phyloP scores from a whole-genome alignment of 92 coral and sea anemone genomes.

The Umimayanthus kanabou region DNA sequence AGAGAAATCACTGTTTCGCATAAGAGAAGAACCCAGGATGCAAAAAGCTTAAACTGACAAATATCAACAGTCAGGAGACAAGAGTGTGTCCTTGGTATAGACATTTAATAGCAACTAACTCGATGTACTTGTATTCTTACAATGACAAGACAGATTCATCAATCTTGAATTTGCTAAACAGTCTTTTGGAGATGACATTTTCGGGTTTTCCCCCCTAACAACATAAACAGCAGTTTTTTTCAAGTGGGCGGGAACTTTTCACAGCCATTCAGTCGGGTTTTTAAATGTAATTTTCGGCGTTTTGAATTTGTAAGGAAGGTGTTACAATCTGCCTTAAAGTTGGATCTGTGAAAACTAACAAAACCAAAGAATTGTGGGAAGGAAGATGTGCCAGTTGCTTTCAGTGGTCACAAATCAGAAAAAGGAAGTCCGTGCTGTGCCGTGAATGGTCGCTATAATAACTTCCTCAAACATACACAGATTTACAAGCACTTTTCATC shows the following conservation, averaged over 20 bases:
- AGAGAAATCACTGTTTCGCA: not conserved
- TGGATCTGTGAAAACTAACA: not conserved
- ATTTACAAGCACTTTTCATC: slow-evolving; percentile 31
- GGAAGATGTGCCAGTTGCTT: not conserved
- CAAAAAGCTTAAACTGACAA: not conserved
- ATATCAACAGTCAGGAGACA: not conserved
- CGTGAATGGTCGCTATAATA: not conserved
- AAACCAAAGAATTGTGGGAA: not conserved
- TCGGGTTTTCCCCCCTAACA: not conserved
- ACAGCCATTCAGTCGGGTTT: not conserved
- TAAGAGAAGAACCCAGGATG: not conserved
- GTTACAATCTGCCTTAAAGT: not conserved
- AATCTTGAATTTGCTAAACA: not conserved
- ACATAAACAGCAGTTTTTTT: not conserved
- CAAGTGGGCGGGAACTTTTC: not conserved
- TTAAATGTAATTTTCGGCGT: not conserved
- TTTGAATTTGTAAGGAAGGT: not conserved
- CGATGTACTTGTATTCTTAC: not conserved
- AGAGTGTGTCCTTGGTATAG: not conserved
- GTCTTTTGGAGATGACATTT: not conserved
- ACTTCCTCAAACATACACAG: slow-evolving; percentile 38
- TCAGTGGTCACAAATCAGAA: not conserved
- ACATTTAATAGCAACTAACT: not conserved
- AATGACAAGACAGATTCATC: not conserved
- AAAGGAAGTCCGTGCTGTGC: slow-evolving; percentile 5